Evolutionary conservation across 2,888 invertebrate genomes (phyloP), one percentile per base, ranked within the genome.

Genomic region (Brachylomia viminalis): DNA sequence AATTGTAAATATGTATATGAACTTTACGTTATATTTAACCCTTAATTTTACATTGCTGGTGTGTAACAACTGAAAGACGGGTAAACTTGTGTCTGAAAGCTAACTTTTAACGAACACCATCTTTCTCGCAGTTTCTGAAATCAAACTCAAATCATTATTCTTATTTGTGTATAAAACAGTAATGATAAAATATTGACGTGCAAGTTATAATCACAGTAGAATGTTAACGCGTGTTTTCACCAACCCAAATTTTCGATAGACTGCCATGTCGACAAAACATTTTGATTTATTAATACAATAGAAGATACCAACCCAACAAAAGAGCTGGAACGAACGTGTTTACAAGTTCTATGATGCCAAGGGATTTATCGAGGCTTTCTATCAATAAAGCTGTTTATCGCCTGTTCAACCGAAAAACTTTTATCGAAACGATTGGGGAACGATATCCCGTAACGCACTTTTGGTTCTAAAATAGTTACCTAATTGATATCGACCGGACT

Each of bases 351-450:
- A 45, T 65, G 58, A 70, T 67, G 58, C 58, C 45, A n/a, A 69
- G 64, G 61, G 64, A 83, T 73, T 79, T 86, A 83, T 74, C 71
- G 86, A 71, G 61, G 68, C 64, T 71, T 86, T 86, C 83, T 74
- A 86, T 86, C 83, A 74, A 83, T 83, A 83, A 64, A 71, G 59
- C 56, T 73, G 64, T 77, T 71, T 78, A 82, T 82, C 62, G 69
- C 62, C 58, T 59, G 79, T 42, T 73, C 72, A 38, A 70, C 58
- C 61, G 83, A 77, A 73, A 77, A 83, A 82, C 78, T 83, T 83
- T 74, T 68, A 86, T 73, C 71, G 45, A 58, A 61, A 74, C 86
- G 52, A 78, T 77, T 65, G 49, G 56, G 61, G 72, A 77, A 71
- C 59, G 61, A 42, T 71, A 61, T 86, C 73, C 68, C 49, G 65